Evolutionary conservation across 2,888 invertebrate species (phyloP).

Genomic region (Ferdinandea cuprea): DNA sequence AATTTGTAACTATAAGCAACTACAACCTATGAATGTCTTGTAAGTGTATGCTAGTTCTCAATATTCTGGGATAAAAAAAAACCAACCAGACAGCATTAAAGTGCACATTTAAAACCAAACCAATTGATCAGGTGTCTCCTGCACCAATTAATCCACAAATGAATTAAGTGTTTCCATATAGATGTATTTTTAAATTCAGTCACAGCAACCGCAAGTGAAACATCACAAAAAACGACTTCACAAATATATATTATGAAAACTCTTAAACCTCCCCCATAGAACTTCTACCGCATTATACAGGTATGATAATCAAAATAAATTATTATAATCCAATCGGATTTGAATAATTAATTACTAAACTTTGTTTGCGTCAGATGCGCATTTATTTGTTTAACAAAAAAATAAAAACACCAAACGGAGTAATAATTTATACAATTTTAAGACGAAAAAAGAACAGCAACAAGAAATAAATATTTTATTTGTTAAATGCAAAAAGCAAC

Average conservation of each 20-base stretch:
- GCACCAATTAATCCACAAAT: no score
- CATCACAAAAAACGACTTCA: no score
- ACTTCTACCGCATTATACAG: slow-evolving; percentile 19
- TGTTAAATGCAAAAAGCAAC: slow-evolving; percentile 3
- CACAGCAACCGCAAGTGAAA: not conserved
- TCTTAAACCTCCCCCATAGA: slow-evolving; percentile 23
- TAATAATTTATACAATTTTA: slow-evolving; percentile 35
- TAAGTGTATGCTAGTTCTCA: no score
- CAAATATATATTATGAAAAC: not conserved
- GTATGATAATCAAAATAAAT: slow-evolving; percentile 81
- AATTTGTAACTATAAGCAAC: no score
- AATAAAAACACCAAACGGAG: no score
- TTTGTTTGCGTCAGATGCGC: slow-evolving; percentile 52
- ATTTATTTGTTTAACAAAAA: slow-evolving; percentile 47
- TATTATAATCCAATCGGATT: slow-evolving; percentile 84
- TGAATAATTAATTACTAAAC: slow-evolving; percentile 82
- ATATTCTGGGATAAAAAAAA: no score
- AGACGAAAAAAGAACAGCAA: slow-evolving; percentile 19
- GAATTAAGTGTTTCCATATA: no score
- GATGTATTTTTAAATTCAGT: slow-evolving; percentile 13
- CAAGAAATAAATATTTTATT: slow-evolving; percentile 7
- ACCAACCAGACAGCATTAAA: no score
- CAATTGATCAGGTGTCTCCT: no score
- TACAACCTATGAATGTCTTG: no score
- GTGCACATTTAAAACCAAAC: no score